A percentile compares a stretch with the other conserved stretches of the same genome.
phyloP scores from a whole-genome alignment of 1,140 invertebrate species.

The Drosophila sechellia region DNA sequence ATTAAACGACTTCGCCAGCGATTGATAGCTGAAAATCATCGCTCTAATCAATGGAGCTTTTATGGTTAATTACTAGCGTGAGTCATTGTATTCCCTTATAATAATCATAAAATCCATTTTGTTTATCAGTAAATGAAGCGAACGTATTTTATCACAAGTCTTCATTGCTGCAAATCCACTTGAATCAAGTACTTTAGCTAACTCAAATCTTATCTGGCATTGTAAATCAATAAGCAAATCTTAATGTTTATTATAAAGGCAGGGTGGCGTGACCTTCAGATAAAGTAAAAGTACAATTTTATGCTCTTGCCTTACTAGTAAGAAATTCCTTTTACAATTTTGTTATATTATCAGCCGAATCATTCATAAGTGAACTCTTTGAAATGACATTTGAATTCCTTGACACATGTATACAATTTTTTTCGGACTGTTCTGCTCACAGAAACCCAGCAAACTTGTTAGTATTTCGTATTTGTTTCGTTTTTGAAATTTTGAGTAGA shows the following conservation, averaged over 20 bases:
- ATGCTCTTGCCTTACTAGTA: not conserved
- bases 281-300: conserved; percentile 3
- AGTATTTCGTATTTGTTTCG: conserved; percentile 1
- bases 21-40: conserved; percentile 7
- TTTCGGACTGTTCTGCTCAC: not conserved
- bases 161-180: not conserved
- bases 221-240: conserved; percentile 1
- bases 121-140: conserved; percentile 19
- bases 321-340: too few relatives aligned
- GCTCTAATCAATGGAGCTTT: conserved; percentile 3
- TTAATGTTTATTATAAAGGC: not conserved
- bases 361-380: too few relatives aligned
- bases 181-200: not conserved
- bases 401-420: not conserved
- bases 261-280: not conserved
- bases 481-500: conserved; percentile 37
- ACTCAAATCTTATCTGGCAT: conserved; percentile 23
- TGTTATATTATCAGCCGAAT: too few relatives aligned
- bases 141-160: conserved; percentile 3
- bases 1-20: conserved; percentile 2
- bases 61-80: not conserved
- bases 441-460: conserved; percentile 21
- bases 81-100: conserved; percentile 3
- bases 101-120: conserved; percentile 7
- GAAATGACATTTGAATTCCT: not conserved